Evolutionary conservation across 2,113 vertebrate species (phyloP).

Genomic region (Ophiodon elongatus): DNA sequence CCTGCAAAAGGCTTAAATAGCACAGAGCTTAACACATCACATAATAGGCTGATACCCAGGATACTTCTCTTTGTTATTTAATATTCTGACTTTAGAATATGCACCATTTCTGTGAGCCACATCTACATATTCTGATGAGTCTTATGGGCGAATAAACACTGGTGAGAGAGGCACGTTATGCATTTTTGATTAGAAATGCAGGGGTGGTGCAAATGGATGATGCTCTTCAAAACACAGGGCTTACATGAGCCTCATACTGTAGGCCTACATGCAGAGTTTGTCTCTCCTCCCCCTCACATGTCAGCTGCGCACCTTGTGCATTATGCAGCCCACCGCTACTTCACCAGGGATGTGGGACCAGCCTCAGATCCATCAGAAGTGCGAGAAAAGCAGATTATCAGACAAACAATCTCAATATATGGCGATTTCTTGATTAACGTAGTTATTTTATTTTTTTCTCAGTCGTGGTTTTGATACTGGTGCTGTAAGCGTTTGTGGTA

Average conservation of each 20-base stretch:
- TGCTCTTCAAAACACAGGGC: slow-evolving; percentile 64
- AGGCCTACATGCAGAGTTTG: slow-evolving; percentile 71
- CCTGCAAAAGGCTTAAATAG: neutral
- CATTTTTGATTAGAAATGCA: slow-evolving; percentile 44
- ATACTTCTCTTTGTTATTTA: slow-evolving; percentile 5
- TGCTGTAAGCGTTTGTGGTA: neutral
- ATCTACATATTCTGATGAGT: neutral
- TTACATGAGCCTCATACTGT: slow-evolving; percentile 39
- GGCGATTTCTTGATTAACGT: neutral
- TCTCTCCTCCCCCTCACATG: slow-evolving; percentile 71
- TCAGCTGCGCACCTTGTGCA: slow-evolving; percentile 81
- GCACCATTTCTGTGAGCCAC: neutral
- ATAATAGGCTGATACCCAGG: neutral
- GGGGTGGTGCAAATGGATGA: slow-evolving; percentile 57
- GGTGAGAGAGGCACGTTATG: neutral
- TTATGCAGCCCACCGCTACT: slow-evolving; percentile 75
- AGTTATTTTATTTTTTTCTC: neutral
- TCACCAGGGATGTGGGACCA: slow-evolving; percentile 45
- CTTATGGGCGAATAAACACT: neutral
- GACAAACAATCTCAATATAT: neutral
- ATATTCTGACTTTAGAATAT: neutral
- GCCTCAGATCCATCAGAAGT: slow-evolving; percentile 27
- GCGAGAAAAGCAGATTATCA: slow-evolving; percentile 4
- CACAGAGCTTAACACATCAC: neutral
- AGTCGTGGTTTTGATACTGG: neutral